Percentiles rank a stretch among this genome's conserved stretches.
phyloP scores from a whole-genome alignment of 2,888 invertebrate species.

The Polylopha cassiicola region DNA sequence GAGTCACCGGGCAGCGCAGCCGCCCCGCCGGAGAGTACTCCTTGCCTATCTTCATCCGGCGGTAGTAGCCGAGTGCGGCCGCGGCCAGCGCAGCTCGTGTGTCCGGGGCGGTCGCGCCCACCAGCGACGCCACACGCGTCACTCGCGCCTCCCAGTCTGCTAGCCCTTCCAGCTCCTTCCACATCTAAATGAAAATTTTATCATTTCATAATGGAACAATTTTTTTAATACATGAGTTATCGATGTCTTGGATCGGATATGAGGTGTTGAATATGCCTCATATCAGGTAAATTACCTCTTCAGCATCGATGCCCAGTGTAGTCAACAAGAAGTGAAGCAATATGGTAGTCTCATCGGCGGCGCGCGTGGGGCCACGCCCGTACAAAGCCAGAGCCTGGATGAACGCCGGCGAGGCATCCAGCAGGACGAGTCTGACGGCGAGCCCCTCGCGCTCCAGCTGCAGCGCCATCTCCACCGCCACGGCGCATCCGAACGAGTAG shows the following conservation, averaged over 20 bases:
- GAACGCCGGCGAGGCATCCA: conserved; percentile 94
- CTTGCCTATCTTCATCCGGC: conserved; percentile 87
- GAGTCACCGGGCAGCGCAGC: conserved; percentile 83
- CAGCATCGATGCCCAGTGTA: conserved; percentile 85
- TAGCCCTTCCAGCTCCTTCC: conserved; percentile 78
- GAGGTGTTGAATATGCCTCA: too few relatives aligned
- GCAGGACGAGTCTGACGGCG: conserved; percentile 81
- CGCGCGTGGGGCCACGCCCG: conserved; percentile 77
- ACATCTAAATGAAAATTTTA: too few relatives aligned
- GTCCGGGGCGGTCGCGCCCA: too few relatives aligned
- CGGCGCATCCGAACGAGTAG: conserved; percentile 96
- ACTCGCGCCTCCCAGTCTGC: conserved; percentile 79
- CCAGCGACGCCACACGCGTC: conserved; percentile 73
- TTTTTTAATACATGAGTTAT: too few relatives aligned
- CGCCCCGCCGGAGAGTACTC: conserved; percentile 82
- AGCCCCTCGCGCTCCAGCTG: conserved; percentile 83
- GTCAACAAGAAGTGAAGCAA: conserved; percentile 90
- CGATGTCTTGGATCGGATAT: too few relatives aligned
- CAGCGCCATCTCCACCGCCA: conserved; percentile 96
- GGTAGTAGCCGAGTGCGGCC: conserved; percentile 88
- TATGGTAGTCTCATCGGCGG: conserved; percentile 82
- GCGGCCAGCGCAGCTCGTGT: conserved; percentile 80
- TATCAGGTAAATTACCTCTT: conserved; percentile 52
- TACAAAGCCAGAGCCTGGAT: conserved; percentile 86
- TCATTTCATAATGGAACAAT: too few relatives aligned